Percentiles rank a stretch among this genome's conserved stretches.
These are phyloP conservation scores for Diacarnus erythraeanus DNA, from an alignment of 37 sponge, comb jelly and placozoan species.

Conservation along the genomic window DNA sequence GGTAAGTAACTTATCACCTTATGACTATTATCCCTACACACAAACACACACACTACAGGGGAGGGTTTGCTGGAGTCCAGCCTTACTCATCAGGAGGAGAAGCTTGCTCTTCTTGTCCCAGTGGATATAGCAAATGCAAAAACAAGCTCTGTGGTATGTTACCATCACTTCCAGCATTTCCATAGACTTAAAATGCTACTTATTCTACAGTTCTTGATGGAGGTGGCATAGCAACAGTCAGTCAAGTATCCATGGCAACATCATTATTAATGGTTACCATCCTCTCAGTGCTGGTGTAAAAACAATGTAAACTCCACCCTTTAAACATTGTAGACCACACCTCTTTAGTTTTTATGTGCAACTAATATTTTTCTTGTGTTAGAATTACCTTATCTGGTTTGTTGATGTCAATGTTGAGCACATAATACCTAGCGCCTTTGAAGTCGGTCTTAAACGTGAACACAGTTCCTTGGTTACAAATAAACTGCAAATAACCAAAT, in stretches of 20 bases:
- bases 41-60: conserved; percentile 4
- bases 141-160: conserved; percentile 26
- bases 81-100: conserved; percentile 23
- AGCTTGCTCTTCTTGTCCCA: conserved; percentile 30
- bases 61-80: conserved; percentile 13
- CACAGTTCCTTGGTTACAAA: conserved; percentile 72
- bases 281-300: conserved; percentile 7
- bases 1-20: conserved; percentile 6
- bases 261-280: neutral
- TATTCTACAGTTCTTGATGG: neutral
- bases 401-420: conserved; percentile 79
- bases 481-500: conserved; percentile 45
- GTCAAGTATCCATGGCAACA: conserved; percentile 19
- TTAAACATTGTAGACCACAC: neutral
- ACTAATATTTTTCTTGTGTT: too few species aligned
- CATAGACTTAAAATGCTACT: neutral
- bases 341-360: neutral
- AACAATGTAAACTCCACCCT: neutral
- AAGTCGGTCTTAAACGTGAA: conserved; percentile 84
- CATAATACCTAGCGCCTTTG: conserved; percentile 71
- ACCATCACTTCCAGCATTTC: neutral
- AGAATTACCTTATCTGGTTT: conserved; percentile 67
- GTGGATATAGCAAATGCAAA: neutral
- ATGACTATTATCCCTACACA: neutral
- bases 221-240: neutral